A percentile compares a stretch with the other conserved stretches of the same genome.
These are phyloP conservation scores for Rhynchomys soricoides DNA, from an alignment of 2,113 vertebrate species.

Conservation along the genomic window DNA sequence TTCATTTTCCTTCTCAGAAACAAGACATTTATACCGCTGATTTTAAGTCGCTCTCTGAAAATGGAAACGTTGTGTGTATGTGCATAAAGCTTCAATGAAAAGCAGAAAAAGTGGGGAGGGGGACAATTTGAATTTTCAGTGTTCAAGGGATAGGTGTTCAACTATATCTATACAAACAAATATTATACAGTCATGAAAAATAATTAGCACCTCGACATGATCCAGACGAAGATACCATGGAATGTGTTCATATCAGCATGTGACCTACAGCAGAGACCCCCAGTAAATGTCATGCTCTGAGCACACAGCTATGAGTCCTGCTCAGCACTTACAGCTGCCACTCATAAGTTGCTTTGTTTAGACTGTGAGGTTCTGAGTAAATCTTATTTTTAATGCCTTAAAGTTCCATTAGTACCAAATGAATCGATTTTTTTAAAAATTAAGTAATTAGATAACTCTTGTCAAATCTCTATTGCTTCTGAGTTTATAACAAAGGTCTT, in stretches of 20 bases:
- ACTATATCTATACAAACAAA: neutral
- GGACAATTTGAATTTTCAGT: neutral
- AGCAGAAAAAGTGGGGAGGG: too few species aligned
- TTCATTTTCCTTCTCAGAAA: neutral
- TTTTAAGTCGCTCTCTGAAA: neutral
- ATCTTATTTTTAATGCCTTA: neutral
- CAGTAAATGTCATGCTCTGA: too few species aligned
- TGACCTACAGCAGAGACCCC: neutral
- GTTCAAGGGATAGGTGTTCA: neutral
- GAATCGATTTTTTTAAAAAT: neutral
- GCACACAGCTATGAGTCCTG: neutral
- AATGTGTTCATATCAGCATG: neutral
- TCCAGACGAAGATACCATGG: too few species aligned
- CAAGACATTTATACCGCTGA: neutral
- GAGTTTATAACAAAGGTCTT: neutral
- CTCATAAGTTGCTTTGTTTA: neutral
- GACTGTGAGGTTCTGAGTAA: neutral
- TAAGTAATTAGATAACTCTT: neutral
- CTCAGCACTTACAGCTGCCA: neutral
- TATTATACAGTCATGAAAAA: neutral
- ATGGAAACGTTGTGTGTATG: rapidly evolving
- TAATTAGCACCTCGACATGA: neutral
- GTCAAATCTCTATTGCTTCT: neutral
- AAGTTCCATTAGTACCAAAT: neutral
- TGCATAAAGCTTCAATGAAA: neutral